Evolutionary conservation across 2,888 invertebrate genomes (phyloP).

Genomic region (Harpalus rufipes): DNA sequence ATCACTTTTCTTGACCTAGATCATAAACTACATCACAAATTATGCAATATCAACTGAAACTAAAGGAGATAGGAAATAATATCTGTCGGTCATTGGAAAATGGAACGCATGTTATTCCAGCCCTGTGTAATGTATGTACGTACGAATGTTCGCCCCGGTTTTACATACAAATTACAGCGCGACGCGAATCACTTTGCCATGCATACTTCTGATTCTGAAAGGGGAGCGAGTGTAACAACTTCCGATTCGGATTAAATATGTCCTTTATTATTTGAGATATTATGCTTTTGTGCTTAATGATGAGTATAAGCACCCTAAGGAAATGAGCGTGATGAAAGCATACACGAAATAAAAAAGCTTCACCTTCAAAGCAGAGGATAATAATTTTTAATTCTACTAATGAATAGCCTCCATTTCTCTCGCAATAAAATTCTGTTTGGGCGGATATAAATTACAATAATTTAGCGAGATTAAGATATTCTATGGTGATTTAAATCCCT

Average conservation of each 20-base stretch:
- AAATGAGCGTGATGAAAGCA: not conserved
- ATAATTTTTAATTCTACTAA: slow-evolving; percentile 3
- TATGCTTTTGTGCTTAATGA: slow-evolving; percentile 28
- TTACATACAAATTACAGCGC: slow-evolving; percentile 44
- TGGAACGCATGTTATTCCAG: not conserved
- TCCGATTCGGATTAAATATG: slow-evolving; percentile 39
- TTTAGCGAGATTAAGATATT: slow-evolving; percentile 47
- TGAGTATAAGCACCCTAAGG: slow-evolving; percentile 1
- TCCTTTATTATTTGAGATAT: slow-evolving; percentile 21
- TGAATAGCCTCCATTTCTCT: slow-evolving; percentile 7
- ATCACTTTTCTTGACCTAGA: no score
- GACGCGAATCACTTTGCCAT: slow-evolving; percentile 33
- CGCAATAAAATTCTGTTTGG: slow-evolving; percentile 16
- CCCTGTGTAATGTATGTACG: slow-evolving; percentile 12
- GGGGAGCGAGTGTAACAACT: slow-evolving; percentile 26
- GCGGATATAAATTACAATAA: slow-evolving; percentile 40
- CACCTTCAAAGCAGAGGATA: not conserved
- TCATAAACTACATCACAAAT: no score
- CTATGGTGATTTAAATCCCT: slow-evolving; percentile 29
- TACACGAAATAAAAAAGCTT: slow-evolving; percentile 3
- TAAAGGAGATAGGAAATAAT: not conserved
- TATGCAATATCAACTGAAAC: no score
- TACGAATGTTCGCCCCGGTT: slow-evolving; percentile 9
- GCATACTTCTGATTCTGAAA: slow-evolving; percentile 40
- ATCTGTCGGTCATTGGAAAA: not conserved